These are phyloP conservation scores for Synanthedon vespiformis DNA, from an alignment of 2,888 invertebrate species.

Conservation along the genomic window DNA sequence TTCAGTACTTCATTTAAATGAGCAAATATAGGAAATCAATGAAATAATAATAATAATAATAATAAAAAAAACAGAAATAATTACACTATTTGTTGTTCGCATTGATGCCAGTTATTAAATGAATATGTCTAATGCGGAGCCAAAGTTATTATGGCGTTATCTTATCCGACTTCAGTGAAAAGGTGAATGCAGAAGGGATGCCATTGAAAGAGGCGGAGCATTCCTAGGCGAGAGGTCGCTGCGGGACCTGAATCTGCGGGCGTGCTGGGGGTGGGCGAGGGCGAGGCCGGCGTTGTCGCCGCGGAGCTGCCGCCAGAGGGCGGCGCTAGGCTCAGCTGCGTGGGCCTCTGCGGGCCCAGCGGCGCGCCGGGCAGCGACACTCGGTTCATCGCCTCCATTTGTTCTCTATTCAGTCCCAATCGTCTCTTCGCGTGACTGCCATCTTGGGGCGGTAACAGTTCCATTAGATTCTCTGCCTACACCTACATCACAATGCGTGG, in stretches of 20 bases:
- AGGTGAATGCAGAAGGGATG: conserved; percentile 4
- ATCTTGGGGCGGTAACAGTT: conserved; percentile 64
- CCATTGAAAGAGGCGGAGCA: conserved; percentile 8
- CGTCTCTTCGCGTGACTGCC: conserved; percentile 71
- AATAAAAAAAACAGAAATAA: too few relatives aligned
- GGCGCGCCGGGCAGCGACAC: conserved; percentile 51
- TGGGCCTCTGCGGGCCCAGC: conserved; percentile 42
- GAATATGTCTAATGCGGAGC: too few relatives aligned
- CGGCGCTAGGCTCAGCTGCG: conserved; percentile 58
- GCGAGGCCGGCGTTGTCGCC: conserved; percentile 37
- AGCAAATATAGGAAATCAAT: too few relatives aligned
- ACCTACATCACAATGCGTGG: conserved; percentile 3
- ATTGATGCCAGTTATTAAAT: too few relatives aligned
- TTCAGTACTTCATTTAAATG: too few relatives aligned
- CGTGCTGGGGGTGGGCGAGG: conserved; percentile 69
- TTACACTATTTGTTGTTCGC: too few relatives aligned
- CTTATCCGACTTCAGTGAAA: neutral
- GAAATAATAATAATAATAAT: too few relatives aligned
- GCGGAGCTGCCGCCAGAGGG: conserved; percentile 26
- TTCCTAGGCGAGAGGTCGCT: conserved; percentile 20
- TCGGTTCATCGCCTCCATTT: conserved; percentile 67
- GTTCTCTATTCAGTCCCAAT: conserved; percentile 69
- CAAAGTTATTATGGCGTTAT: neutral
- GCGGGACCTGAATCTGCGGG: conserved; percentile 67
- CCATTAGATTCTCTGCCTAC: conserved; percentile 32